Conservation (phyloP, 1,140 invertebrate genomes). For the Drosophila equinoxialis region DNA sequence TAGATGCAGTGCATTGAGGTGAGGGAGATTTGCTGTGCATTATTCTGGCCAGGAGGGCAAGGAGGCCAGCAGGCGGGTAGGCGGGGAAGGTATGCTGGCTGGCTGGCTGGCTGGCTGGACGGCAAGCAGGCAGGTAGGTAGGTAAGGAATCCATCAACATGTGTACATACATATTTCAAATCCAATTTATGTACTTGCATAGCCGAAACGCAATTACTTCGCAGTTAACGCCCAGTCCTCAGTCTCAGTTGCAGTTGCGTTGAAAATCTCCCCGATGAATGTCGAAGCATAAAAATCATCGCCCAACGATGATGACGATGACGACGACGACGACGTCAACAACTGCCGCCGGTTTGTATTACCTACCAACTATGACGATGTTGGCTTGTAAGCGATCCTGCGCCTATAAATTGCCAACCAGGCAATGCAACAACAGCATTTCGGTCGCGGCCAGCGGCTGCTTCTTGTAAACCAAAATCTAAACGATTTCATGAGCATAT, state of each 20-base stretch:
- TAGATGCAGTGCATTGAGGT: slow-evolving; percentile 6
- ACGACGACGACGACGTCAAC: slow-evolving; percentile 21
- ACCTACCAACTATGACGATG: slow-evolving; percentile 67
- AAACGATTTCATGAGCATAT: slow-evolving; percentile 30
- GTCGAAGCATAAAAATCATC: slow-evolving; percentile 53
- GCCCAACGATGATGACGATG: slow-evolving; percentile 27
- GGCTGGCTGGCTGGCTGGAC: slow-evolving; percentile 14
- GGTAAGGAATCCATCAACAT: slow-evolving; percentile 75
- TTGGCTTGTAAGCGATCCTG: slow-evolving; percentile 78
- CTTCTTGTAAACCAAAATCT: slow-evolving; percentile 63
- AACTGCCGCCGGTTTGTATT: slow-evolving; percentile 73
- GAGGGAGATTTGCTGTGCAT: not conserved
- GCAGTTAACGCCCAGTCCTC: slow-evolving; percentile 76
- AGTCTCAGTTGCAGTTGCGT: slow-evolving; percentile 42
- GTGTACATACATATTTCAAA: slow-evolving; percentile 80
- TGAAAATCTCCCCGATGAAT: slow-evolving; percentile 53
- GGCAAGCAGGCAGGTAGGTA: slow-evolving; percentile 21
- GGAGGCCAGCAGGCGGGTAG: not conserved
- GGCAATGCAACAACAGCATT: slow-evolving; percentile 40
- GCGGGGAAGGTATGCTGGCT: slow-evolving; percentile 3
- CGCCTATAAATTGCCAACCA: slow-evolving; percentile 79
- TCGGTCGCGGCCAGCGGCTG: slow-evolving; percentile 64
- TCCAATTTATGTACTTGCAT: slow-evolving; percentile 80
- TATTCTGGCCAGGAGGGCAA: not conserved
- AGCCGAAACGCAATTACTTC: slow-evolving; percentile 79